Evolutionary conservation across 1,140 invertebrate genomes (phyloP).

Genomic region (Maconellicoccus hirsutus): DNA sequence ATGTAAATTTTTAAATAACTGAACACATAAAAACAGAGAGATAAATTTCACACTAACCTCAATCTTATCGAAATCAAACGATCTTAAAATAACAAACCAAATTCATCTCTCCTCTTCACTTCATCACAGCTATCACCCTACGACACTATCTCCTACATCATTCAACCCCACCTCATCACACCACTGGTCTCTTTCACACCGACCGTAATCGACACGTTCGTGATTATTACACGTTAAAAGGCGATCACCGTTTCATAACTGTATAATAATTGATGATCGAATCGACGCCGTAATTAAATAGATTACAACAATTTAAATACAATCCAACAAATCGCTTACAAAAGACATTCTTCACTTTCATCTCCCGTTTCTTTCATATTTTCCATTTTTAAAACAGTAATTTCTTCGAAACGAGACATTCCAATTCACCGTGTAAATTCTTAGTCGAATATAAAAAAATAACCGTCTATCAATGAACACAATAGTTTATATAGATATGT

Average conservation of each 20-base stretch:
- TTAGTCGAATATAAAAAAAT: conserved; percentile 1
- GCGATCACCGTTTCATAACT: neutral
- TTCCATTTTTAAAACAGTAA: neutral
- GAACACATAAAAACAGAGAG: too few species aligned
- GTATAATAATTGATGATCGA: neutral
- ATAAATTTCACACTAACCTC: too few species aligned
- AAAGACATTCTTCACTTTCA: neutral
- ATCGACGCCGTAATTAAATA: neutral
- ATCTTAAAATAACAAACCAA: too few species aligned
- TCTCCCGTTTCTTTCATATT: neutral
- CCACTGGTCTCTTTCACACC: too few species aligned
- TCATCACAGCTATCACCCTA: too few species aligned
- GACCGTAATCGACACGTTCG: too few species aligned
- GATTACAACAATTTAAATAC: neutral
- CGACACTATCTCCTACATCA: too few species aligned
- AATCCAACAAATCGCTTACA: neutral
- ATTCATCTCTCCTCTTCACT: too few species aligned
- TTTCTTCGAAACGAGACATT: conserved; percentile 11
- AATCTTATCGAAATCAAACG: too few species aligned
- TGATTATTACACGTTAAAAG: too few species aligned
- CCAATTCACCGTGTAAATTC: conserved; percentile 18
- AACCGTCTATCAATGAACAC: neutral
- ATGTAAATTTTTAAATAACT: too few species aligned
- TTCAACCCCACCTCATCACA: too few species aligned
- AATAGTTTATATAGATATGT: conserved; percentile 10